Conservation (phyloP, 1,140 invertebrate species). For the Whitmania pigra region DNA sequence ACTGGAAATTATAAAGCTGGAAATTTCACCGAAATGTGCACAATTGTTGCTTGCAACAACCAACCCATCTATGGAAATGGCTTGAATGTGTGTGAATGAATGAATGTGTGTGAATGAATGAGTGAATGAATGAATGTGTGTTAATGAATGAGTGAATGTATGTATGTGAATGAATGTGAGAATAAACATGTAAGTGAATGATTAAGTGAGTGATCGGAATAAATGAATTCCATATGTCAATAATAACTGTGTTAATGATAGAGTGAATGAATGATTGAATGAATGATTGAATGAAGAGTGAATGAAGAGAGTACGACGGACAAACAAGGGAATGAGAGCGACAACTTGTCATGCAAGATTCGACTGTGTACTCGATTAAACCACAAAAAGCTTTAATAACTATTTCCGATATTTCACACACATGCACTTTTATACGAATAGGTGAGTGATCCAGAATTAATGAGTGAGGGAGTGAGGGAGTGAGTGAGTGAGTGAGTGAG, state of each 20-base stretch:
- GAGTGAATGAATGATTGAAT: conserved; percentile 13
- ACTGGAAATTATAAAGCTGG: no score
- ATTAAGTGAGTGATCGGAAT: no score
- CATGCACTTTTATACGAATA: background rate
- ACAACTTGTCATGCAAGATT: background rate
- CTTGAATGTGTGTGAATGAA: background rate
- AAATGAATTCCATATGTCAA: no score
- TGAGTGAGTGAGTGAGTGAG: conserved; percentile 20
- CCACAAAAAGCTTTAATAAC: background rate
- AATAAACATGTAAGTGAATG: no score
- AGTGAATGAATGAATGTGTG: background rate
- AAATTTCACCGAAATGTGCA: no score
- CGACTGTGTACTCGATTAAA: background rate
- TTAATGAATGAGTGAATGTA: no score
- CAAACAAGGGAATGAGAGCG: background rate
- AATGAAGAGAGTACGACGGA: conserved; percentile 10
- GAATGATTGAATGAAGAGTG: conserved; percentile 13
- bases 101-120: conserved; percentile 3
- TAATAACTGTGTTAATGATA: background rate
- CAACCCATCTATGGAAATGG: no score
- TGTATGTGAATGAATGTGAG: no score
- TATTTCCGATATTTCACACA: background rate
- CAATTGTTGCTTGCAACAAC: no score
- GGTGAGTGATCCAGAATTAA: background rate
- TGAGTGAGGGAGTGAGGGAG: conserved; percentile 17